phyloP scores from a whole-genome alignment of 2,797 vertebrate genomes.

The Passerculus sandwichensis region DNA sequence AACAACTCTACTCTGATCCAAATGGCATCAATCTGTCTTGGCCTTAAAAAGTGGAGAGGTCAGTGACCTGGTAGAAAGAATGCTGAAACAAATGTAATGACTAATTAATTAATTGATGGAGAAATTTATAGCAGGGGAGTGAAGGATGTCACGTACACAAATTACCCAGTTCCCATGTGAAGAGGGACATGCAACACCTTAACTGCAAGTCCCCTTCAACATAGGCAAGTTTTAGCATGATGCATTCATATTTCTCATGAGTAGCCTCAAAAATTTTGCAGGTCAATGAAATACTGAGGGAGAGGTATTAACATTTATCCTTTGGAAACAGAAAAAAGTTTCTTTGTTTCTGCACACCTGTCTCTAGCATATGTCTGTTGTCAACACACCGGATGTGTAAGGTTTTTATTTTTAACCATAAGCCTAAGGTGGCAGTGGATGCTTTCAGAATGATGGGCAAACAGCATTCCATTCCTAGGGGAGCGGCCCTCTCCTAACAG shows the following conservation, averaged over 20 bases:
- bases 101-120: neutral
- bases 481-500: neutral
- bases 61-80: neutral
- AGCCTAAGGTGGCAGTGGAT: neutral
- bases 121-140: neutral
- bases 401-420: neutral
- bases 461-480: neutral
- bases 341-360: neutral
- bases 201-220: neutral
- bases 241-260: neutral
- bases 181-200: neutral
- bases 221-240: neutral
- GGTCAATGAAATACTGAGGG: neutral
- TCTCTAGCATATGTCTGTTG: neutral
- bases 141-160: neutral
- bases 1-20: neutral
- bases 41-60: neutral
- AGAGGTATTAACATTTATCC: accelerated
- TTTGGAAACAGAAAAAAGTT: neutral
- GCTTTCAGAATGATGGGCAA: neutral
- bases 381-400: neutral
- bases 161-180: neutral
- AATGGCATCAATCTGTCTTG: neutral
- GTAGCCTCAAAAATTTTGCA: neutral
- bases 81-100: neutral